Conservation (phyloP, 2,113 vertebrate genomes). For the Hydrochoerus hydrochaeris region DNA sequence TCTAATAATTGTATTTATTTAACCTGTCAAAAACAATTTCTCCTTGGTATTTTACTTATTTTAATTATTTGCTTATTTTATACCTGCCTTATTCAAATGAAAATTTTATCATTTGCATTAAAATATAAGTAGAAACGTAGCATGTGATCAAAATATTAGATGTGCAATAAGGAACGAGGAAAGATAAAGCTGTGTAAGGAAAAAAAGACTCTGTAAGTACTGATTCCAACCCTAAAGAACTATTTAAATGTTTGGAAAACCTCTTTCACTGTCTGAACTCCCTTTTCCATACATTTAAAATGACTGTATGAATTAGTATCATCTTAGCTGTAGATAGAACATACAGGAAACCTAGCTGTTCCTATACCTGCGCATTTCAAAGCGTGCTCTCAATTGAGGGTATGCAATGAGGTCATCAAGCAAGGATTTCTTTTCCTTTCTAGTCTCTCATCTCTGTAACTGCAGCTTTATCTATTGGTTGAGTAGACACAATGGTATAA, state of each 20-base stretch:
- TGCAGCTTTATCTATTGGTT: neutral
- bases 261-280: neutral
- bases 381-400: neutral
- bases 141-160: neutral
- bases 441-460: neutral
- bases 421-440: neutral
- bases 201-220: neutral
- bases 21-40: constrained; percentile 25
- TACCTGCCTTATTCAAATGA: neutral
- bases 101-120: neutral
- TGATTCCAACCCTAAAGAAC: neutral
- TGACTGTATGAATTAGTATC: neutral
- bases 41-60: neutral
- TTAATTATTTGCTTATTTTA: constrained; percentile 33
- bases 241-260: neutral
- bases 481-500: neutral
- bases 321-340: neutral
- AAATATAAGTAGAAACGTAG: neutral
- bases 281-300: neutral
- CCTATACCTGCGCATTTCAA: neutral
- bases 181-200: neutral
- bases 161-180: neutral
- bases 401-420: neutral
- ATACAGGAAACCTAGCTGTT: neutral
- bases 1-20: neutral